Conservation (phyloP, 1,140 invertebrate species). For the Manduca sexta region DNA sequence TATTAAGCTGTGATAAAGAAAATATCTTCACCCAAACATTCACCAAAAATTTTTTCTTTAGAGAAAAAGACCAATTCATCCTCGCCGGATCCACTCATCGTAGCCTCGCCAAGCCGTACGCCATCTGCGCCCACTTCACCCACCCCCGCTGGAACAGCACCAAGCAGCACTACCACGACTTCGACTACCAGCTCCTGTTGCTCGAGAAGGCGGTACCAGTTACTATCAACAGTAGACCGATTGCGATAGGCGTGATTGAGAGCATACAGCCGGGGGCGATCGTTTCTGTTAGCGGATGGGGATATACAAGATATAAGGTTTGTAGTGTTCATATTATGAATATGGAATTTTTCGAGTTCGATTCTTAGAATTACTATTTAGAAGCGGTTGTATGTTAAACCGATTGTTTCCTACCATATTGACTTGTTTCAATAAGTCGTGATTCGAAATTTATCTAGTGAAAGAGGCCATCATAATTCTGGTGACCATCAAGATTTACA, state of each 20-base stretch:
- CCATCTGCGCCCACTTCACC: slow-evolving; percentile 47
- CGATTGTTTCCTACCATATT: too few relatives aligned
- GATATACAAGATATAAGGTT: slow-evolving; percentile 45
- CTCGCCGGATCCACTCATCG: slow-evolving; percentile 39
- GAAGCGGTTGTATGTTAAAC: too few relatives aligned
- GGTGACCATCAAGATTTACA: too few relatives aligned
- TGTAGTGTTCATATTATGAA: too few relatives aligned
- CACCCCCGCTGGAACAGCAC: slow-evolving; percentile 38
- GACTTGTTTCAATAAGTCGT: too few relatives aligned
- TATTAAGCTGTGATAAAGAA: too few relatives aligned
- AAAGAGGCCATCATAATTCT: too few relatives aligned
- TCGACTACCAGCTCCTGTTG: slow-evolving; percentile 50
- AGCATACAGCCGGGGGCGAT: slow-evolving; percentile 28
- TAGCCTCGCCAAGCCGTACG: slow-evolving; percentile 21
- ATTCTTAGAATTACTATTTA: too few relatives aligned
- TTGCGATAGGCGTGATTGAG: slow-evolving; percentile 36
- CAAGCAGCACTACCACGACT: slow-evolving; percentile 38
- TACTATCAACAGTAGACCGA: slow-evolving; percentile 28
- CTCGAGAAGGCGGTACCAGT: slow-evolving; percentile 44
- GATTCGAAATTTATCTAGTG: too few relatives aligned
- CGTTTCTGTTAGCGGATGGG: slow-evolving; percentile 48
- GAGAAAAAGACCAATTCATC: slow-evolving; percentile 32
- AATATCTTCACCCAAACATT: neutral
- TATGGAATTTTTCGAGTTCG: too few relatives aligned
- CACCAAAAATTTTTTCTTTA: slow-evolving; percentile 11